These are phyloP conservation scores for Diarsia rubi DNA, from an alignment of 2,888 invertebrate species.

Conservation along the genomic window DNA sequence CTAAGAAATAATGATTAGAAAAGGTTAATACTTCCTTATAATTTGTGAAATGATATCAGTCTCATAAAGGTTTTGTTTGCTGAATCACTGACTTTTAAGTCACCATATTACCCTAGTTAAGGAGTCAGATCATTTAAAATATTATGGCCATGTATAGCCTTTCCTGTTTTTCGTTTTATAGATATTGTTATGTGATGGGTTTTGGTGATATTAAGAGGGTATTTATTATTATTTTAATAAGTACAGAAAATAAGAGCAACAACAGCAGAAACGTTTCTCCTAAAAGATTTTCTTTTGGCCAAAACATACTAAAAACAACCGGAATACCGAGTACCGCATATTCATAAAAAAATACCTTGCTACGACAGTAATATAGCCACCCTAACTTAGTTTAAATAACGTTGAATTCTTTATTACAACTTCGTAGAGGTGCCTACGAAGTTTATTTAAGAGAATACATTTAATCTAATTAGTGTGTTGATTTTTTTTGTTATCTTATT, in stretches of 20 bases:
- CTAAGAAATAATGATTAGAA: background rate
- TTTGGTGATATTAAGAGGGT: background rate
- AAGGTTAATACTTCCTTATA: background rate
- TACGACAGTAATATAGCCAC: no score
- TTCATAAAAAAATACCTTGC: background rate
- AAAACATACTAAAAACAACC: background rate
- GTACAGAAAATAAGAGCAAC: background rate
- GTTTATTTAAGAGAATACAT: background rate
- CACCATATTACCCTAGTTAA: no score
- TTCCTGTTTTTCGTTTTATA: background rate
- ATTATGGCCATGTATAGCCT: background rate
- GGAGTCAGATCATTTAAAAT: background rate
- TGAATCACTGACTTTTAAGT: background rate
- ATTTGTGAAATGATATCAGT: background rate
- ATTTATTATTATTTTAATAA: background rate
- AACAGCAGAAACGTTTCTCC: background rate
- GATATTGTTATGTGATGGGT: background rate
- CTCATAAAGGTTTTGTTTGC: background rate
- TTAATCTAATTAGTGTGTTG: background rate
- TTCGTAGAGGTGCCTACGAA: conserved; percentile 2
- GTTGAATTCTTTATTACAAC: background rate
- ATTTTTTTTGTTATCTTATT: conserved; percentile 3
- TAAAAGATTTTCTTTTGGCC: background rate
- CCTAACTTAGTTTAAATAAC: background rate
- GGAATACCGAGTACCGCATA: background rate